Evolutionary conservation across 1,140 invertebrate genomes (phyloP).

Genomic region (Oscheius sp.): DNA sequence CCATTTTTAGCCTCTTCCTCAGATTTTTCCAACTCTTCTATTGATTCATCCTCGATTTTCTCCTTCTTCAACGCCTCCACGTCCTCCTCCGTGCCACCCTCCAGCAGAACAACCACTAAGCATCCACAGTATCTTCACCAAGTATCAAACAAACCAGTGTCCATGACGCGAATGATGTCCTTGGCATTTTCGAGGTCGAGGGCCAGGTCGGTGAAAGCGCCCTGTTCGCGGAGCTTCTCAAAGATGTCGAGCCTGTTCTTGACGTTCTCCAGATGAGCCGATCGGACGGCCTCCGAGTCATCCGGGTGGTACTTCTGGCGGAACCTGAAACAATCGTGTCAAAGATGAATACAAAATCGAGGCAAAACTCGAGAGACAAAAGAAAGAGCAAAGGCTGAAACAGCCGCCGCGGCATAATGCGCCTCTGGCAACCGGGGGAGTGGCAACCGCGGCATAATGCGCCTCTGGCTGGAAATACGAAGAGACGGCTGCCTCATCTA

Average conservation of each 20-base stretch:
- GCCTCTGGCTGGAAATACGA: slow-evolving; percentile 51
- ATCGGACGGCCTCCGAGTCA: slow-evolving; percentile 83
- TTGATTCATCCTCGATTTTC: slow-evolving; percentile 54
- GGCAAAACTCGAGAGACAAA: background rate
- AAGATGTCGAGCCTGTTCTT: slow-evolving; percentile 87
- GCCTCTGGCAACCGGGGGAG: slow-evolving; percentile 26
- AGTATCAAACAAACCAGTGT: slow-evolving; percentile 68
- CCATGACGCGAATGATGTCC: slow-evolving; percentile 80
- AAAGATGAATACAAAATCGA: slow-evolving; percentile 1
- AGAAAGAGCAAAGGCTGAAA: background rate
- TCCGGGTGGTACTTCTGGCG: slow-evolving; percentile 97
- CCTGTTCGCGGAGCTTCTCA: slow-evolving; percentile 74
- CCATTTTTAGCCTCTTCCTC: slow-evolving; percentile 10
- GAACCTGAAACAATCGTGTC: slow-evolving; percentile 74
- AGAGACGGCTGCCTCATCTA: background rate
- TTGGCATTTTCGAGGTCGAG: slow-evolving; percentile 86
- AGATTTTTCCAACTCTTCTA: slow-evolving; percentile 51
- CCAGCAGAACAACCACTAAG: slow-evolving; percentile 85
- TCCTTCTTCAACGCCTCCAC: slow-evolving; percentile 69
- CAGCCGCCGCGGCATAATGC: slow-evolving; percentile 32
- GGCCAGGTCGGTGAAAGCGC: slow-evolving; percentile 73
- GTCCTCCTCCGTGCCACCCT: slow-evolving; percentile 93
- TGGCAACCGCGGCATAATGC: slow-evolving; percentile 65
- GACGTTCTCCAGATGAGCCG: slow-evolving; percentile 78
- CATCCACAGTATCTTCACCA: slow-evolving; percentile 1